Base-by-base conservation (phyloP, 1,140 invertebrate species). In the Pogonomyrmex barbatus region DNA sequence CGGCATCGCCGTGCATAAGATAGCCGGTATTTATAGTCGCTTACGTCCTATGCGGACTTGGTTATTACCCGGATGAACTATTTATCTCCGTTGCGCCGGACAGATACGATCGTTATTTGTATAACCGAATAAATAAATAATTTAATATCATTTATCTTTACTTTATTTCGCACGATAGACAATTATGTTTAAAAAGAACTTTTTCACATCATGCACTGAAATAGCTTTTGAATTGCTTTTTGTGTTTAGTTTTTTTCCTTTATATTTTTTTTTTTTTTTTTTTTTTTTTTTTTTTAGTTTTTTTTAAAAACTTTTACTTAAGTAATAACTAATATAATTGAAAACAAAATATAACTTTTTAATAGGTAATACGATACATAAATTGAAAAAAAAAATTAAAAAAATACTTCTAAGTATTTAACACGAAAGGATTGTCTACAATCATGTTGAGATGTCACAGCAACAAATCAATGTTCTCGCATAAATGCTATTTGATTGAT, bases 1-100 rank as follows among this genome's bases (percentile, higher is more conserved):
- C 52, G 67, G 67, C 67, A 83, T 50, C 56, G 45, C 54, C 68
- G 42, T 75, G 45, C 54, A 60, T 83, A 75, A 73, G 79, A 75
- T 60, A 83, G 68, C 36, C 68, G 67, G 79, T 83, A 83, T 83
- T 83, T 75, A 83, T 83, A 83, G 79, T 60, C 79, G 79, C 79
- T 83, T 83, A 83, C 68, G 79, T 83, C 8, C 79, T 17, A 83
- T 75, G 68, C 68, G 79, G 68, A 83, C 68, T 62, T 75, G 68
- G 54, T 60, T 83, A 83, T 83, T 75, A 75, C 54, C 42, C 67
- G 79, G 54, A 75, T 62, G 30, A 83, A 62, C 79, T 83, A 83
- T 83, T 83, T 82, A 82, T 60, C 54, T 60, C 68, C 45, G 33
- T 60, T 60, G 17, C 54, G 42, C 5, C 17, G 12, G 14, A 50